Evolutionary conservation across 2,113 vertebrate species (phyloP), one percentile per base, ranked within the genome.

Genomic region (Heptranchias perlo): DNA sequence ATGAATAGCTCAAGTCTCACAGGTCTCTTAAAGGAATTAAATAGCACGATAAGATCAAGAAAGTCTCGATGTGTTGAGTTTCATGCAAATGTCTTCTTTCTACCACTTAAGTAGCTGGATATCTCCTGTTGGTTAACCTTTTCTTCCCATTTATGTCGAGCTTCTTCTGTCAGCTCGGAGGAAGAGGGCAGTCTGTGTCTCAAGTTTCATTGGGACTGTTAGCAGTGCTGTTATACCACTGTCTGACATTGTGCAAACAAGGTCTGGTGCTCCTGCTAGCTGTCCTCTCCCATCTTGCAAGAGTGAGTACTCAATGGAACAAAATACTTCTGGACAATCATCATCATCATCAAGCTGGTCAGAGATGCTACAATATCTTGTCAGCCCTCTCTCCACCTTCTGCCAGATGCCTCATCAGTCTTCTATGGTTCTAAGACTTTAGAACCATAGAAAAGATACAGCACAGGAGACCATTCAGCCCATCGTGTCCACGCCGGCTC

Each of bases 1-100:
- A 95, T 35, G 65, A 95, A 73, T 69, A 35, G 94, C 44, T 67
- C 39, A 31, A 31, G 65, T 47, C 47, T 52, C 94, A 52, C 25
- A 73, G 49, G 65, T 69, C 94, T 67, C 31, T 69, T 95, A 95
- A 95, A 95, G 64, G 52, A 58, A 58, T 58, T 91, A 58, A 58
- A 31, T n/a, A 58, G 64, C 64, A 52, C 28, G 64, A 95, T 73
- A 95, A 69, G 39, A 95, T 95, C 94, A 47, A 35, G 47, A 49
- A 28, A 65, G 62, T 47, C n/a, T 47, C 47, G 39, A 65, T 25
- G 92, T 65, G 92, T 94, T 94, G 61, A 94, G 62, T 39, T 94
- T 67, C 39, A 47, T 94, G 92, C 62, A 67, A 94, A 65, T 94
- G 64, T 52, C 65, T 69, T 95, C 28, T 69, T 69, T 69, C 64